Evolutionary conservation across 2,797 vertebrate species (phyloP), one percentile per base, ranked within the genome.

Genomic region (Malacoraja senta): DNA sequence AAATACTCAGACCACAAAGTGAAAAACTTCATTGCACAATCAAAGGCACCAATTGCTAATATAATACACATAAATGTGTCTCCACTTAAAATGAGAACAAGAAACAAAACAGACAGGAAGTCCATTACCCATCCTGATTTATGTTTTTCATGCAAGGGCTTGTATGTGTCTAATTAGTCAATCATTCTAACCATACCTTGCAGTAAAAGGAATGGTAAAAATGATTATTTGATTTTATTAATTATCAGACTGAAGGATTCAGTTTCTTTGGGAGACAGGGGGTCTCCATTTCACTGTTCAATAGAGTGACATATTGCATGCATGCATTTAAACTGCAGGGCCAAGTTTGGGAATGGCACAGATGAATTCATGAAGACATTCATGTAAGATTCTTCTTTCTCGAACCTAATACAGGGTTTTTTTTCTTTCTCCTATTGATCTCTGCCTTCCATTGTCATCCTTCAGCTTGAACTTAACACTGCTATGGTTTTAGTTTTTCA

Each of bases 1-100:
- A 92, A 71, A 76, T 92, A 74, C 35, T 17, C 35, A 91, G 90
- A 91, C 90, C 32, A n/a, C 21, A 53, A 26, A 92, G 72, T 13
- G 44, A 53, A 53, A 76, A 92, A 38, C 58, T 38, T 92, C 71
- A 72, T 53, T 53, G 35, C 90, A n/a, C 71, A 74, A 68, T 91
- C 68, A 92, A 72, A 92, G 68, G 10, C 24, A 38, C 88, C 65
- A 71, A 74, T 91, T 91, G 44, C 24, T 91, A 72, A 32, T 72
- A 74, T 44, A 92, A 72, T 58, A 92, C 68, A 26, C 72, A 76
- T 71, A 76, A 29, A 44, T 38, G 1, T 92, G 44, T 76, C 71
- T 74, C 38, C 21, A 72, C 29, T 92, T 92, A 76, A 92, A 76
- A 68, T 32, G 1, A 68, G 84, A 88, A 63, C 29, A 74, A 92